These are phyloP conservation scores for Rhinichthys osculus DNA, from an alignment of 2,797 vertebrate genomes.

Conservation along the genomic window DNA sequence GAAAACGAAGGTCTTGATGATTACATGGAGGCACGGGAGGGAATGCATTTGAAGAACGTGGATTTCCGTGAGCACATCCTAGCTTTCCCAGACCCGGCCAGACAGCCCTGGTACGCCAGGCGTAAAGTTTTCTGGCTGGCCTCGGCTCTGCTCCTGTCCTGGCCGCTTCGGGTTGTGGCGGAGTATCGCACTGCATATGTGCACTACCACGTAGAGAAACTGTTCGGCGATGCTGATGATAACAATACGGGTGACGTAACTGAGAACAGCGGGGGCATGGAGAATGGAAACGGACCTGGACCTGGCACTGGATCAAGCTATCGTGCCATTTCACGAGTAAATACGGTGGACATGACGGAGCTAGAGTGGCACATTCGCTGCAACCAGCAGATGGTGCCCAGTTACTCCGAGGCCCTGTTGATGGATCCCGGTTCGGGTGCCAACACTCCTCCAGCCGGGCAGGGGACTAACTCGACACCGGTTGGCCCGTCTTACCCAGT, in stretches of 20 bases:
- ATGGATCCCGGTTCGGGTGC: slow-evolving; percentile 81
- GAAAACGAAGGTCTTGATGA: slow-evolving; percentile 92
- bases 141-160: slow-evolving; percentile 84
- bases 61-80: slow-evolving; percentile 91
- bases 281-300: slow-evolving; percentile 63
- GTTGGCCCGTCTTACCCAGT: slow-evolving; percentile 68
- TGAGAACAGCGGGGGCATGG: slow-evolving; percentile 61
- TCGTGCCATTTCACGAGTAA: slow-evolving; percentile 84
- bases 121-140: slow-evolving; percentile 88
- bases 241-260: slow-evolving; percentile 61
- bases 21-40: slow-evolving; percentile 92
- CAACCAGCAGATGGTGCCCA: slow-evolving; percentile 92
- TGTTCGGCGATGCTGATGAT: slow-evolving; percentile 86
- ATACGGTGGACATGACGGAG: slow-evolving; percentile 92
- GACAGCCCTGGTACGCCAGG: slow-evolving; percentile 87
- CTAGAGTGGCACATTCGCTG: slow-evolving; percentile 93
- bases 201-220: slow-evolving; percentile 93
- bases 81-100: slow-evolving; percentile 85
- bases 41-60: slow-evolving; percentile 92
- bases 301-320: slow-evolving; percentile 73
- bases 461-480: slow-evolving; percentile 49
- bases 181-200: slow-evolving; percentile 88
- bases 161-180: slow-evolving; percentile 87
- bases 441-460: slow-evolving; percentile 70
- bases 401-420: slow-evolving; percentile 89